These are phyloP conservation scores for Teleiodes luculella DNA, from an alignment of 2,888 invertebrate genomes.

Conservation along the genomic window DNA sequence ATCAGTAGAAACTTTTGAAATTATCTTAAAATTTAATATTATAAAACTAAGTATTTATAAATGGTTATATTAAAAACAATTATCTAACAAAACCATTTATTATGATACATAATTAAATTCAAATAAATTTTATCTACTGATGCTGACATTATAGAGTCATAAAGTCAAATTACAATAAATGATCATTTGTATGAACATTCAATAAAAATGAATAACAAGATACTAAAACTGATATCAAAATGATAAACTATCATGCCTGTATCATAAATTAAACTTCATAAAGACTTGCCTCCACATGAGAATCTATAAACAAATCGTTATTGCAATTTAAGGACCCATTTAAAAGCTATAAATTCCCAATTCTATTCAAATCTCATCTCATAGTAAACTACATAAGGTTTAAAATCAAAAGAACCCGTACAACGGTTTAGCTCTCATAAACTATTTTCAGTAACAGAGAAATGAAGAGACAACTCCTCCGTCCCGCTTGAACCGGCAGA, in stretches of 20 bases:
- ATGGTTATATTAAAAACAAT: no score
- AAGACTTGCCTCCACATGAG: conserved; percentile 53
- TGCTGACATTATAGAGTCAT: no score
- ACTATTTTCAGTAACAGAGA: conserved; percentile 73
- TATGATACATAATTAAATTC: no score
- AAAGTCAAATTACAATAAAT: no score
- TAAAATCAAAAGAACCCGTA: conserved; percentile 30
- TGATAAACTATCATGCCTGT: conserved; percentile 33
- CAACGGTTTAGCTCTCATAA: conserved; percentile 62
- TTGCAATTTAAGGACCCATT: conserved; percentile 77
- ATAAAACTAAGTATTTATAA: no score
- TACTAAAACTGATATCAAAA: conserved; percentile 9
- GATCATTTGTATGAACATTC: conserved; percentile 26
- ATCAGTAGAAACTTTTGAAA: no score
- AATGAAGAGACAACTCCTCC: conserved; percentile 54
- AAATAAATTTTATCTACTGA: no score
- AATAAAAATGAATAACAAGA: conserved; percentile 41
- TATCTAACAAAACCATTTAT: no score
- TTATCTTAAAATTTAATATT: no score
- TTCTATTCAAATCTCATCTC: conserved; percentile 32
- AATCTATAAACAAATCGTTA: conserved; percentile 76
- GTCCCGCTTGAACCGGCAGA: conserved; percentile 38
- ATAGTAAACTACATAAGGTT: conserved; percentile 32
- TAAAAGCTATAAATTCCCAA: conserved; percentile 69
- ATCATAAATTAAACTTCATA: conserved; percentile 56